Conservation (phyloP, 2,888 invertebrate genomes). For the Endotricha flammealis region DNA sequence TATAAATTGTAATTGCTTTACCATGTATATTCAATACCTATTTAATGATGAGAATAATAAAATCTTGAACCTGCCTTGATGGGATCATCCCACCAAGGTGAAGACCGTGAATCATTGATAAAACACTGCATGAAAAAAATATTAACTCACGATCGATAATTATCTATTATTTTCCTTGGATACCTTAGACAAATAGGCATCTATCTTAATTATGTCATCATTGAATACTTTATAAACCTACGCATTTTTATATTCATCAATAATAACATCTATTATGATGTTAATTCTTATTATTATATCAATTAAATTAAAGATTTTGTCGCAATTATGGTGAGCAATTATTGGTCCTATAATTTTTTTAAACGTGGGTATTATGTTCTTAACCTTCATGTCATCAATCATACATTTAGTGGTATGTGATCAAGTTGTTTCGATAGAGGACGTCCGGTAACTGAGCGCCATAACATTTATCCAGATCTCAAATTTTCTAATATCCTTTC, state of each 20-base stretch:
- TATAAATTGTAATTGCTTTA: slow-evolving; percentile 8
- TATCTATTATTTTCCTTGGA: slow-evolving; percentile 17
- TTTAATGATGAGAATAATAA: slow-evolving; percentile 9
- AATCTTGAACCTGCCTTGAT: slow-evolving; percentile 35
- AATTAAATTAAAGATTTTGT: neutral
- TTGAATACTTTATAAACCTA: slow-evolving; percentile 4
- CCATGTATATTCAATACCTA: slow-evolving; percentile 3
- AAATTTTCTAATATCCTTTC: too few species aligned
- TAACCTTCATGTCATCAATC: too few species aligned
- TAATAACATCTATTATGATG: neutral
- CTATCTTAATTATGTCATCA: slow-evolving; percentile 19
- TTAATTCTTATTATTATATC: neutral
- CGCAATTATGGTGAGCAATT: neutral
- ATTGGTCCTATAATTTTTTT: too few species aligned
- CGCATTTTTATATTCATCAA: neutral
- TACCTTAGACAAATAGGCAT: slow-evolving; percentile 12
- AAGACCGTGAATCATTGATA: slow-evolving; percentile 43
- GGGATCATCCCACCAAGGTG: slow-evolving; percentile 43
- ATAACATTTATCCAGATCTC: too few species aligned
- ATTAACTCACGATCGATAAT: slow-evolving; percentile 32
- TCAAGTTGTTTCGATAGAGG: too few species aligned
- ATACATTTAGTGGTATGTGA: too few species aligned
- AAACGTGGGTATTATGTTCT: too few species aligned
- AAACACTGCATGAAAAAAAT: slow-evolving; percentile 36
- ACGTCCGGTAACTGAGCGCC: too few species aligned